Conservation (phyloP, 2,113 vertebrate genomes). For the Piliocolobus tephrosceles region DNA sequence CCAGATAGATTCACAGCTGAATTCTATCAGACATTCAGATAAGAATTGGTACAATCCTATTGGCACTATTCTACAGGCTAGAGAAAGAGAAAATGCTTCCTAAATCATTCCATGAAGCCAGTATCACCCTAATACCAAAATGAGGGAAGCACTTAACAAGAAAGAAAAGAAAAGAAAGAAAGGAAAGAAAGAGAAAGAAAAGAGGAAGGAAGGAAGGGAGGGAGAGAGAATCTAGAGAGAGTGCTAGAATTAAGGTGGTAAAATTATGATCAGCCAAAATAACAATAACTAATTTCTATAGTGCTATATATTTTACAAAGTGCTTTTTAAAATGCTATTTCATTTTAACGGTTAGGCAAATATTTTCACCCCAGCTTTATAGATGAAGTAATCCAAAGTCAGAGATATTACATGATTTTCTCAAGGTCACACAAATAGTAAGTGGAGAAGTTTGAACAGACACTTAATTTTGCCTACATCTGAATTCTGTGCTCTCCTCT, state of each 20-base stretch:
- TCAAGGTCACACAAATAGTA: neutral
- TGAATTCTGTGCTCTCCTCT: neutral
- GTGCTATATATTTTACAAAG: neutral
- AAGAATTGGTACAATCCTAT: too few species aligned
- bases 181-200: too few species aligned
- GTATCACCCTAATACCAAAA: too few species aligned
- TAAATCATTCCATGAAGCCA: too few species aligned
- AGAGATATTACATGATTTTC: conserved; percentile 12
- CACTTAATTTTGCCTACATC: neutral
- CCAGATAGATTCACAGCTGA: too few species aligned
- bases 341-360: neutral
- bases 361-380: neutral
- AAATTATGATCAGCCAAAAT: conserved; percentile 24
- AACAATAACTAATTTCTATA: conserved; percentile 11
- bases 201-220: too few species aligned
- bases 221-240: neutral
- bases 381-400: neutral
- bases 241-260: conserved; percentile 6
- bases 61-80: too few species aligned
- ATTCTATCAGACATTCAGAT: too few species aligned
- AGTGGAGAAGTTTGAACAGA: neutral
- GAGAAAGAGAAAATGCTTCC: too few species aligned
- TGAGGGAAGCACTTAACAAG: too few species aligned
- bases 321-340: neutral
- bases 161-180: too few species aligned